Base-by-base conservation (phyloP, 2,113 vertebrate genomes). In the Poicephalus gulielmi region DNA sequence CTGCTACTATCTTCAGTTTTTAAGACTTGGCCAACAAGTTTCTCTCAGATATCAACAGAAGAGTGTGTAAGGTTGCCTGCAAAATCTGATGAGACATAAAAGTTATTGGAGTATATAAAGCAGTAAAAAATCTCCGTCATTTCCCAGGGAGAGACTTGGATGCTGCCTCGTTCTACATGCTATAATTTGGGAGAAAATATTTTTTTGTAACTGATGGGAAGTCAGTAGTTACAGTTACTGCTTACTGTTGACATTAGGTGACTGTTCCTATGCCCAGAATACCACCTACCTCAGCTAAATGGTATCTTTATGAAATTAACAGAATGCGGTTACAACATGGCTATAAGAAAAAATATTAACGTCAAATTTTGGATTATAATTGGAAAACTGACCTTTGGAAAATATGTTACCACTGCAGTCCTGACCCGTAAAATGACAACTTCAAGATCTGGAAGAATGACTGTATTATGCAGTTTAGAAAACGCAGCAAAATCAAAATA, bases 251-350 rank as follows among this genome's bases (percentile, higher is more conserved):
- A 98, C 79, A 94, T 96, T 97, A 95, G 95, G 96, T 92, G 97
- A 96, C 96, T 97, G 96, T 97, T 97, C 95, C 2, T 78, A 90
- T 96, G 98, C 97, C 97, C 97, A 97, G 97, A 98, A 97, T 97
- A 94, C 97, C 97, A 98, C 97, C 98, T 98, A 97, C 98, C 97
- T 98, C 98, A 98, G 97, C 98, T 98, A 98, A 98, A 98, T 97
- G 98, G 98, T 97, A 98, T 98, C 98, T 98, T 98, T 98, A 98
- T 98, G 97, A 98, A 98, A 98, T 98, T 96, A 97, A 94, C 94
- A 97, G 96, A 98, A 97, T 90, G 81, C 5, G 88, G 96, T 97
- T 97, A 83, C 95, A 96, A 85, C 37, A 86, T 57, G 84, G 86
- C 75, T 39, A 92, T 96, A 78, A 95, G 92, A 93, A 96, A 97